Evolutionary conservation across 1,140 invertebrate genomes (phyloP), one percentile per base, ranked within the genome.

Genomic region (Trialeurodes vaporariorum): DNA sequence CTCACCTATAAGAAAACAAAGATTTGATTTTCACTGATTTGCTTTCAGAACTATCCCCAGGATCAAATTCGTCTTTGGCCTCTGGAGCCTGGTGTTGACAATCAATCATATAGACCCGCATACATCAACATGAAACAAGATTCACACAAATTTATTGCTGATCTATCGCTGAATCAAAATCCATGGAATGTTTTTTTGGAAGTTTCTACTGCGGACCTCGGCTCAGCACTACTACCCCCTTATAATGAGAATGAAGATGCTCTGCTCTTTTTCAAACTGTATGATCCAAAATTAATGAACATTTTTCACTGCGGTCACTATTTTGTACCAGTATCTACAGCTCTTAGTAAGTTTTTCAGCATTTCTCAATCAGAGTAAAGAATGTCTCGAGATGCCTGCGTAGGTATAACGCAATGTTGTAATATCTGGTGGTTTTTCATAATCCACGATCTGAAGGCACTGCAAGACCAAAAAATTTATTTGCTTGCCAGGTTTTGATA

Each of bases 231-330:
- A 13, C 80, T 98, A 61, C 91, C 92, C 21, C 78, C 84, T 0
- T 98, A 96, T 79, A 93, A 98, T 77, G 94, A 93, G 78, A 93
- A 97, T 70, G 90, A 89, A 63, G 93, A 98, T 80, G 93, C 97
- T 5, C 82, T 97, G 26, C n/a, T n/a, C n/a, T n/a, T n/a, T n/a
- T n/a, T n/a, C n/a, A n/a, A n/a, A n/a, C n/a, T n/a, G n/a, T n/a
- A n/a, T n/a, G n/a, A n/a, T n/a, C n/a, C n/a, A n/a, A n/a, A n/a
- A n/a, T n/a, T n/a, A n/a, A n/a, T n/a, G 78, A 87, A 88, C 65
- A 89, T 98, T 68, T 93, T 95, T 75, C 98, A 96, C 78, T 94
- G 92, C 79, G 89, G 89, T 59, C 94, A 97, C 77, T 87, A 91
- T 72, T 96, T 94, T 78, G 83, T 96, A 76, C 87, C 90, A n/a